Evolutionary conservation across 2,113 vertebrate genomes (phyloP).

Genomic region (Atrichornis clamosus): DNA sequence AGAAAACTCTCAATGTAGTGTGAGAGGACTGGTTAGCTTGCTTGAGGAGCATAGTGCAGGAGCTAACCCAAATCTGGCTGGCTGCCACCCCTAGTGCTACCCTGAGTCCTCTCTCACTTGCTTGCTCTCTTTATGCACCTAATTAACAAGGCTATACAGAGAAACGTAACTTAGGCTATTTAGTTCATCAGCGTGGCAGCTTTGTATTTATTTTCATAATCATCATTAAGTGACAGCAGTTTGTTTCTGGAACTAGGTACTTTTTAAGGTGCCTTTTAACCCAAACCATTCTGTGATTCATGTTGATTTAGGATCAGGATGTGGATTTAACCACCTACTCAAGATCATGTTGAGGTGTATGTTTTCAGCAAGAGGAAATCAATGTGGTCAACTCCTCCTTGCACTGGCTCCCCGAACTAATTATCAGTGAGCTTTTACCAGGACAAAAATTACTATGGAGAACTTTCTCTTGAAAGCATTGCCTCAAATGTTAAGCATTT

Average conservation of each 20-base stretch:
- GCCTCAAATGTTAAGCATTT: neutral
- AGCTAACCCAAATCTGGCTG: neutral
- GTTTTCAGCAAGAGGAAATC: neutral
- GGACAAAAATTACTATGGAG: neutral
- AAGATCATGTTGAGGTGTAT: neutral
- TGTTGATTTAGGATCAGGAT: neutral
- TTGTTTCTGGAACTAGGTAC: neutral
- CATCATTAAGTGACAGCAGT: neutral
- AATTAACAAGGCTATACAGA: neutral
- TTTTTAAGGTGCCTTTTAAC: neutral
- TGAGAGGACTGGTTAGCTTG: neutral
- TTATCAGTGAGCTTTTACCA: neutral
- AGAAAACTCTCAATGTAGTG: neutral
- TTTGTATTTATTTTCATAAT: neutral
- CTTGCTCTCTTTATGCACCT: neutral
- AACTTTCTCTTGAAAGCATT: neutral
- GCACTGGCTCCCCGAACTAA: neutral
- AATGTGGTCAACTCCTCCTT: neutral
- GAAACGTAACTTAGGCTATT: neutral
- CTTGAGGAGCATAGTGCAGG: neutral
- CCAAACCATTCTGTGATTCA: neutral
- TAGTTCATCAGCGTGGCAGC: neutral
- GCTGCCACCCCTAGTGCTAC: neutral
- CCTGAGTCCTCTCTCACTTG: neutral
- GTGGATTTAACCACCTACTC: neutral